Evolutionary conservation across 1,140 invertebrate genomes (phyloP).

Genomic region (Dolichoris vasculosae): DNA sequence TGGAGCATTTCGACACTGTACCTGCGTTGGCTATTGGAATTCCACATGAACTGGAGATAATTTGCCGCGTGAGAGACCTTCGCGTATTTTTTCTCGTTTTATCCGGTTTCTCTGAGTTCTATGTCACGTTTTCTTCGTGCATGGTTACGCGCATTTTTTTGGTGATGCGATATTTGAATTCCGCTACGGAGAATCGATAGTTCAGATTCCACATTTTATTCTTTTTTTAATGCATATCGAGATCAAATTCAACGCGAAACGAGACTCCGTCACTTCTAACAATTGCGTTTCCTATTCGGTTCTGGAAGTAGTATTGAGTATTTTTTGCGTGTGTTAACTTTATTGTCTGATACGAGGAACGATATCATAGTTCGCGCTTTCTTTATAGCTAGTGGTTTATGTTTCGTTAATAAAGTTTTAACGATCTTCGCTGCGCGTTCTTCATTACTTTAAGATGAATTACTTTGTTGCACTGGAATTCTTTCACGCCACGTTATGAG

Average conservation of each 20-base stretch:
- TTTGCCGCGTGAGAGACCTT: not conserved
- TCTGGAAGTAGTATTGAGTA: not conserved
- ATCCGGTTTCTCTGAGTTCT: too few species aligned
- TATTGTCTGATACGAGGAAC: constrained; percentile 16
- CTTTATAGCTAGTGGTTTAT: not conserved
- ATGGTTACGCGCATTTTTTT: not conserved
- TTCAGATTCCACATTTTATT: not conserved
- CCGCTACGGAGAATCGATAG: not conserved
- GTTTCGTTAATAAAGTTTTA: constrained; percentile 36
- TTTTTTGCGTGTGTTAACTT: not conserved
- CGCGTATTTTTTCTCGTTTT: not conserved
- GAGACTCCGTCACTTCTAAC: not conserved
- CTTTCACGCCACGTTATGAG: not conserved
- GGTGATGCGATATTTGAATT: constrained; percentile 1
- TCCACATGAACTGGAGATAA: constrained; percentile 8
- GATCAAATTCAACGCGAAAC: not conserved
- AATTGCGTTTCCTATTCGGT: not conserved
- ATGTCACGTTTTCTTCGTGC: not conserved
- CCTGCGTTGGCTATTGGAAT: constrained; percentile 1
- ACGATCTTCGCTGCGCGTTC: constrained; percentile 6
- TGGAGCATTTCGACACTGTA: constrained; percentile 11
- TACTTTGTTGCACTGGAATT: not conserved
- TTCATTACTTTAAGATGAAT: constrained; percentile 9
- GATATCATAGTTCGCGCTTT: not conserved
- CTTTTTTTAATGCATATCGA: not conserved